Evolutionary conservation across 2,888 invertebrate species (phyloP).

Genomic region (Orchestes rusci): DNA sequence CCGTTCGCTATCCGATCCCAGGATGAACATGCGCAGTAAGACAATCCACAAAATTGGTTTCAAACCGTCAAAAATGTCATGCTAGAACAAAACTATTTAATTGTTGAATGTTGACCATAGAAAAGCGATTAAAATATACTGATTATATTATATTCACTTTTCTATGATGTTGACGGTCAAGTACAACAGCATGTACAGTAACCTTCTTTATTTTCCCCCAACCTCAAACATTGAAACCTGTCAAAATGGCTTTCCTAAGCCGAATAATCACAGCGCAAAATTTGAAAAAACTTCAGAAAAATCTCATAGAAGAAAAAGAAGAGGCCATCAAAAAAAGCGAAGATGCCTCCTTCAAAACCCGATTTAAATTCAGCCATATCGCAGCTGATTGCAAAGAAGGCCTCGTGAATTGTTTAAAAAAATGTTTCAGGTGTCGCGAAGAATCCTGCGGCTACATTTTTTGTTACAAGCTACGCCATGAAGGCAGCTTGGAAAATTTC

Average conservation of each 20-base stretch:
- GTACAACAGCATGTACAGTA: no score
- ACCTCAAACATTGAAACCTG: no score
- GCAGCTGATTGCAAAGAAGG: slow-evolving; percentile 43
- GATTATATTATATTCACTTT: no score
- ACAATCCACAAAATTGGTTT: no score
- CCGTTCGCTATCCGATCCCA: no score
- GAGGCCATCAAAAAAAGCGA: slow-evolving; percentile 47
- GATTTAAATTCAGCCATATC: slow-evolving; percentile 44
- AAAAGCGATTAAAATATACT: no score
- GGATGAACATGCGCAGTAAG: no score
- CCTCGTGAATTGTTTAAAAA: slow-evolving; percentile 40
- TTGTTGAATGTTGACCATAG: no score
- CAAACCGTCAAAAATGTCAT: no score
- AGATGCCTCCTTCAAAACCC: slow-evolving; percentile 42
- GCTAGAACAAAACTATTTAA: no score
- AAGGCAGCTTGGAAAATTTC: slow-evolving; percentile 55
- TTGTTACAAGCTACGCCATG: slow-evolving; percentile 43
- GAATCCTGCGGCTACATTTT: slow-evolving; percentile 38
- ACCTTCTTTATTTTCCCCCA: no score
- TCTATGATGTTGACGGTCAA: no score
- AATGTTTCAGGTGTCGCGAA: slow-evolving; percentile 32
- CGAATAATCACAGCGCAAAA: slow-evolving; percentile 51
- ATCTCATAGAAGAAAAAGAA: slow-evolving; percentile 53
- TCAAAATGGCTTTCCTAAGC: slow-evolving; percentile 50
- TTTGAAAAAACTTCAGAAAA: slow-evolving; percentile 46